Evolutionary conservation across 2,113 vertebrate genomes (phyloP), one percentile per base, ranked within the genome.

Genomic region (Erpornis zantholeuca): DNA sequence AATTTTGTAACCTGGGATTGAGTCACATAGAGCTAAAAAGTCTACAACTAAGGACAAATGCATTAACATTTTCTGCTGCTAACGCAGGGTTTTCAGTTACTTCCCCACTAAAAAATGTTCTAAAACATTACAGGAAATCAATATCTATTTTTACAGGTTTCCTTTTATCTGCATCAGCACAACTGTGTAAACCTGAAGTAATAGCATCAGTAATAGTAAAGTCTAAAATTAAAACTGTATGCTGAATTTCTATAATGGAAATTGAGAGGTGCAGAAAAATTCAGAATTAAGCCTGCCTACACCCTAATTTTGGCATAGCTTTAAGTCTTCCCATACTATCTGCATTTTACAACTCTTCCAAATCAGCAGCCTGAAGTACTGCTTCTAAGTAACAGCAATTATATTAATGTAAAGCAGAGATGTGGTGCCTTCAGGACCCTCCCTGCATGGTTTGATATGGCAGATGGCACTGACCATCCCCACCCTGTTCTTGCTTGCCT

Each of bases 101-200:
- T 90, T 86, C n/a, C 7, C 40, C 56, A 33, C 40, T 71, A 59
- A 86, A 92, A 94, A 81, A 42, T 90, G 60, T 76, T 88, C 92
- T 88, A 69, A 94, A 95, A 45, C 76, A 54, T 88, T 86, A 96
- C 49, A 79, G 88, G 80, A 96, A 96, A 97, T 96, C 92, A 94
- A 93, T 96, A 90, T 29, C 90, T 94, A 31, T 88, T 83, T 96
- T 94, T 93, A 76, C 40, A 66, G 23, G 13, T 76, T 93, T 93
- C 69, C 40, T 86, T 86, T 96, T 64, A 65, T 57, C 76, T 69
- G 40, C 56, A 86, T 96, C 94, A 95, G 93, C 93, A 88, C 36
- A 94, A 21, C 61, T 81, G 57, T 82, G 65, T 90, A 64, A 83
- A 52, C 9, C 49, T 83, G 68, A 68, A 66, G 22, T 80, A 80